Percentiles rank a stretch among this genome's conserved stretches.
Evolutionary conservation across 2,797 vertebrate species (phyloP).

Genomic region (Fringilla coelebs): DNA sequence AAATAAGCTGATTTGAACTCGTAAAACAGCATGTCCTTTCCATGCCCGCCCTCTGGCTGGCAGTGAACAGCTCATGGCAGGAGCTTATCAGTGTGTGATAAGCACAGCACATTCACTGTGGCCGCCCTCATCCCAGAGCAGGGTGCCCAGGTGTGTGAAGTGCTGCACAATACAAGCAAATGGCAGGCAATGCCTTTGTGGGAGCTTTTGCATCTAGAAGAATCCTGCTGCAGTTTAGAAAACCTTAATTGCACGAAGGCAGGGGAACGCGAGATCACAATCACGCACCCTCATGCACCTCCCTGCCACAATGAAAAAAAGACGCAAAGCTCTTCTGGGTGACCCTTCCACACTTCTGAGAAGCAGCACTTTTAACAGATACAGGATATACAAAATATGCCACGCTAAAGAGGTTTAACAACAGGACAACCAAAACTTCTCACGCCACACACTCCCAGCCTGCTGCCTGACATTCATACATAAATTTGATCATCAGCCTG

Average conservation of each 20-base stretch:
- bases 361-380: background rate
- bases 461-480: background rate
- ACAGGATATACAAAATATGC: rapidly evolving
- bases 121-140: background rate
- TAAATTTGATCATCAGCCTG: background rate
- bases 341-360: background rate
- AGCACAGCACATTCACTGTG: background rate
- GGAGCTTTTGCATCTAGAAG: background rate
- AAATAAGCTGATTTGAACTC: background rate
- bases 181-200: rapidly evolving
- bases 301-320: background rate
- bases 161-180: background rate
- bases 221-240: background rate
- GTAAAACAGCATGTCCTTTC: background rate
- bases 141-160: background rate
- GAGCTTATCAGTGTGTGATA: background rate
- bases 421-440: background rate
- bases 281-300: rapidly evolving
- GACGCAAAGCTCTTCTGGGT: background rate
- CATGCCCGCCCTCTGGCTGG: rapidly evolving
- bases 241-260: background rate
- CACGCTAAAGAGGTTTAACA: background rate
- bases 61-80: background rate
- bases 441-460: background rate
- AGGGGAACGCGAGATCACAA: rapidly evolving